Evolutionary conservation across 1,140 invertebrate genomes (phyloP).

Genomic region (Drosophila tani): DNA sequence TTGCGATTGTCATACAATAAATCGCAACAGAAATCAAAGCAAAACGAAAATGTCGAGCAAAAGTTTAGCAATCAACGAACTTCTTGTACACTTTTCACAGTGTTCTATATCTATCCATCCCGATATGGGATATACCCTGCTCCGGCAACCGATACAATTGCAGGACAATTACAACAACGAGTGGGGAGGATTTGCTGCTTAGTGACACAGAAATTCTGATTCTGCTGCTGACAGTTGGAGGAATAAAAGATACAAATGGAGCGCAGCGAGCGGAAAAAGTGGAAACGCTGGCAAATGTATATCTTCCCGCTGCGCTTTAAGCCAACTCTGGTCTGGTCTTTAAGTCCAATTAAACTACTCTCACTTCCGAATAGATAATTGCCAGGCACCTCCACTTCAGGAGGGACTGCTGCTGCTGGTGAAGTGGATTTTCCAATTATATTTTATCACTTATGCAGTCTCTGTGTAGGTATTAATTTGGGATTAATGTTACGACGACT

Average conservation of each 20-base stretch:
- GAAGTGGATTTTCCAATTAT: conserved; percentile 67
- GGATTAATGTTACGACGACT: conserved; percentile 42
- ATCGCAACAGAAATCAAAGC: conserved; percentile 65
- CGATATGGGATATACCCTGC: conserved; percentile 10
- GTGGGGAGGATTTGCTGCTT: conserved; percentile 30
- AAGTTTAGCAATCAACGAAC: conserved; percentile 13
- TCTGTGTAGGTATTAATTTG: conserved; percentile 46
- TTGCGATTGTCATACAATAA: conserved; percentile 75
- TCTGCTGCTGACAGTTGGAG: conserved; percentile 58
- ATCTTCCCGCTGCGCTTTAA: conserved; percentile 13
- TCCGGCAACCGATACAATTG: conserved; percentile 38
- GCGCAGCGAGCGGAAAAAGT: conserved; percentile 28
- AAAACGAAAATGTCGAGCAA: conserved; percentile 27
- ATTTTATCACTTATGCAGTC: conserved; percentile 61
- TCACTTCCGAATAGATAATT: conserved; percentile 35
- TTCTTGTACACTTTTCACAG: conserved; percentile 24
- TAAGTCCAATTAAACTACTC: conserved; percentile 11
- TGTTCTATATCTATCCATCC: background rate
- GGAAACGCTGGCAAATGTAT: conserved; percentile 14
- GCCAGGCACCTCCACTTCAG: conserved; percentile 19
- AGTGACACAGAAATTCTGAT: conserved; percentile 61
- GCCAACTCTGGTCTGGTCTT: conserved; percentile 6
- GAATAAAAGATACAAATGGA: conserved; percentile 58
- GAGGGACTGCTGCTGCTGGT: background rate
- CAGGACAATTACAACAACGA: conserved; percentile 33